phyloP scores from a whole-genome alignment of 2,888 invertebrate genomes.

The Trichogramma dendrolimi region DNA sequence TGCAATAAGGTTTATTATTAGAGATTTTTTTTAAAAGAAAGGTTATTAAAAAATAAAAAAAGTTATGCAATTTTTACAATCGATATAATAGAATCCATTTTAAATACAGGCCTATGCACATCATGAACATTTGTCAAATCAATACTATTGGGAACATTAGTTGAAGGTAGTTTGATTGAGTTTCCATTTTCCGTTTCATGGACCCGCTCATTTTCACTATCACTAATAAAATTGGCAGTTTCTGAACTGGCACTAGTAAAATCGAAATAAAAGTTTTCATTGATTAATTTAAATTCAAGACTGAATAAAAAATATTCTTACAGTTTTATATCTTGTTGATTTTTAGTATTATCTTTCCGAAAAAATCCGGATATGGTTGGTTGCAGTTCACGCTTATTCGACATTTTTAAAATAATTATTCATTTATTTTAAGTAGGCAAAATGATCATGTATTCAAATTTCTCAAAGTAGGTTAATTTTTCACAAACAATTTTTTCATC shows the following conservation, averaged over 20 bases:
- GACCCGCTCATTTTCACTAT: slow-evolving; percentile 9
- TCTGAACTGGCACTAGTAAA: slow-evolving; percentile 3
- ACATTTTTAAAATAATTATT: slow-evolving; percentile 4
- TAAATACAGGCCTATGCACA: neutral
- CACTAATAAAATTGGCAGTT: slow-evolving; percentile 12
- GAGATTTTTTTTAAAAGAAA: neutral
- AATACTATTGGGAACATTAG: neutral
- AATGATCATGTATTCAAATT: too few species aligned
- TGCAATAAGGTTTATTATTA: slow-evolving; percentile 17
- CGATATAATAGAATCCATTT: slow-evolving; percentile 30
- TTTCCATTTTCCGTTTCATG: slow-evolving; percentile 2
- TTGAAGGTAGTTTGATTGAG: neutral
- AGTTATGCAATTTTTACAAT: slow-evolving; percentile 25
- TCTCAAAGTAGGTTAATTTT: too few species aligned
- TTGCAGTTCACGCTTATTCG: slow-evolving; percentile 17
- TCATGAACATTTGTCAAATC: slow-evolving; percentile 11
- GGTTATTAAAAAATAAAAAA: neutral
- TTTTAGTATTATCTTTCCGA: slow-evolving; percentile 9
- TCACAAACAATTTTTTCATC: too few species aligned
- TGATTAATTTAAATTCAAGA: neutral
- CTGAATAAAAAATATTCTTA: neutral
- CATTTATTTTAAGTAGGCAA: too few species aligned
- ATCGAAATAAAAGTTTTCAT: neutral
- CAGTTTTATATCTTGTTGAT: slow-evolving; percentile 3
- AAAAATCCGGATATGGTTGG: slow-evolving; percentile 21